Evolutionary conservation across 2,888 invertebrate species (phyloP).

Genomic region (Rotaria socialis): DNA sequence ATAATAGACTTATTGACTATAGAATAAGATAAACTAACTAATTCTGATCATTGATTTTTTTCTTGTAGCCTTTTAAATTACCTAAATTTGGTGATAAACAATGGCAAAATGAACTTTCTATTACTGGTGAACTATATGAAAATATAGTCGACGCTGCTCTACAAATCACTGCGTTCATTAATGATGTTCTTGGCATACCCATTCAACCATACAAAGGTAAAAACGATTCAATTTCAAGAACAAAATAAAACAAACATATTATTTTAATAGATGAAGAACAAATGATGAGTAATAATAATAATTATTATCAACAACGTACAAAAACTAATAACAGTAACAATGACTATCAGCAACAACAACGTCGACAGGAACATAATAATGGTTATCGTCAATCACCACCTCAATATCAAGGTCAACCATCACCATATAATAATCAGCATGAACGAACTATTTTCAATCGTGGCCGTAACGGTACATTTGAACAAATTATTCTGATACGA

Average conservation of each 20-base stretch:
- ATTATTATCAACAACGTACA: not conserved
- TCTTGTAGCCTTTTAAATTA: not conserved
- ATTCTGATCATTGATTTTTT: not conserved
- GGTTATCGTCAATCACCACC: not conserved
- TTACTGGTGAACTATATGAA: not conserved
- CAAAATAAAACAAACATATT: not conserved
- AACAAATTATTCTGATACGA: conserved; percentile 5
- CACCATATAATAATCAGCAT: not conserved
- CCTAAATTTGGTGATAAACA: conserved; percentile 31
- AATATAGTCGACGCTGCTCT: not conserved
- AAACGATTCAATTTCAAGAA: not conserved
- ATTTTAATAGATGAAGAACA: not conserved
- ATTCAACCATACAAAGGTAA: conserved; percentile 10
- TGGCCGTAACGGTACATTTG: not conserved
- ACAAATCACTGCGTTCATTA: not conserved
- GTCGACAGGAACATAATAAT: not conserved
- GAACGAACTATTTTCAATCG: conserved; percentile 11
- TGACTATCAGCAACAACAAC: not conserved
- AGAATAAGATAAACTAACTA: no score
- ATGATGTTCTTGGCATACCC: not conserved
- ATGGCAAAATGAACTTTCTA: conserved; percentile 15
- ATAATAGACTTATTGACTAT: no score
- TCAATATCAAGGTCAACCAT: conserved; percentile 22
- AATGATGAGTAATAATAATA: not conserved
- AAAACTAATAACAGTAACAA: not conserved